Percentiles rank a stretch among this genome's conserved stretches.
phyloP scores from a whole-genome alignment of 2,797 vertebrate species.

The Ctenochaetus hawaiiensis region DNA sequence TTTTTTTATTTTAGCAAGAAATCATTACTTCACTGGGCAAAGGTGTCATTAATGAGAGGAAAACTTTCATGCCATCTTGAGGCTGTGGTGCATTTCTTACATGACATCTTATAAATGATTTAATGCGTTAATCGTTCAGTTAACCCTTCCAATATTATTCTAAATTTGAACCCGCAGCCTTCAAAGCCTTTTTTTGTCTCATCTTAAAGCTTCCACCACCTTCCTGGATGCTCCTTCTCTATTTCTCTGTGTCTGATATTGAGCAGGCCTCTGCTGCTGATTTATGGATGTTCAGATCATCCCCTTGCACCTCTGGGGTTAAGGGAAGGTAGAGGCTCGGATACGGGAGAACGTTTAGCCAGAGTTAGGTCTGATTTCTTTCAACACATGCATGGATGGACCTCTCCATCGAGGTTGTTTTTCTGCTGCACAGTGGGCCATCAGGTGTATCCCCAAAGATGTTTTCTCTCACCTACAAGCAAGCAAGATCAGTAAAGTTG shows the following conservation, averaged over 20 bases:
- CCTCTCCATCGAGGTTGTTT: conserved; percentile 49
- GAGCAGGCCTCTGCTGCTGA: conserved; percentile 72
- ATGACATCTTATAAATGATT: not conserved
- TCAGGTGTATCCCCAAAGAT: conserved; percentile 68
- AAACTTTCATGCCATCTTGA: not conserved
- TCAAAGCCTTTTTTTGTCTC: conserved; percentile 52
- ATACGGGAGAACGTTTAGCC: conserved; percentile 73
- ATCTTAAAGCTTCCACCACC: conserved; percentile 53
- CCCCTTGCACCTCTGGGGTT: conserved; percentile 73
- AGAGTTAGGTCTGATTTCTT: conserved; percentile 76
- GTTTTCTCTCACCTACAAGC: conserved; percentile 27
- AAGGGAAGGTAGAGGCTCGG: conserved; percentile 66
- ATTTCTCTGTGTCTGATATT: conserved; percentile 72
- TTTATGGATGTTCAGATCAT: conserved; percentile 75
- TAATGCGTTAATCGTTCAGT: conserved; percentile 46
- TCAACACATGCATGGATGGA: conserved; percentile 73
- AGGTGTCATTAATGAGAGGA: not conserved
- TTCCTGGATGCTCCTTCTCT: conserved; percentile 61
- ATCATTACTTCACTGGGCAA: no score
- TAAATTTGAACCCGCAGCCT: conserved; percentile 56
- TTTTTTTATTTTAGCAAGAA: not conserved
- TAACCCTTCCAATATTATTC: conserved; percentile 22
- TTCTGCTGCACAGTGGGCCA: conserved; percentile 49
- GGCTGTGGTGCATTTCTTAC: not conserved
- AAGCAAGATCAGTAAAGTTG: conserved; percentile 44